Evolutionary conservation across 2,113 vertebrate genomes (phyloP), one percentile per base, ranked within the genome.

Genomic region (Petroica traversi): DNA sequence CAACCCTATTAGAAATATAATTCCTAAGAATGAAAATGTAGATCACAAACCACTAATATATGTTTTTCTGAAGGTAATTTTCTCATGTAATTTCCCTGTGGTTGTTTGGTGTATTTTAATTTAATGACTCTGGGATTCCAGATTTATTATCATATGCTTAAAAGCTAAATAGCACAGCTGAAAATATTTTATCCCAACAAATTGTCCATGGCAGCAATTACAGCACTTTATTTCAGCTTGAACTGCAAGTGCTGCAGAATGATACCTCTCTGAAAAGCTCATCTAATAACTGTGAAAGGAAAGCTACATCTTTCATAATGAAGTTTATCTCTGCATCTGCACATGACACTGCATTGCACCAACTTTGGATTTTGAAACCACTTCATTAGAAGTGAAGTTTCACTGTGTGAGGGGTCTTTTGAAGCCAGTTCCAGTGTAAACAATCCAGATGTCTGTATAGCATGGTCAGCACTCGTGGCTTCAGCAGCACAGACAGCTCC

Each of bases 141-240:
- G 49, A 73, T 94, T 84, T 91, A 68, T 86, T 89, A 49, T 33
- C 3, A 0, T 55, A 80, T 43, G 58, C 36, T 87, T 36, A 67
- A 63, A 58, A 91, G n/a, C 68, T 87, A 46, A 57, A 62, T 41
- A 83, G 1, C 43, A 40, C 28, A 66, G 76, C 46, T 49, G 82
- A 90, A 94, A 89, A 80, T 79, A 85, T 74, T 77, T 93, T 79
- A 85, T 71, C 95, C 46, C 40, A 59, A 74, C 9, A 84, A 76
- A 74, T 83, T 41, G 22, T 62, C 85, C 66, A 13, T 23, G 43
- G 52, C 40, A 90, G 67, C 77, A 93, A 96, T 80, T 83, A 89
- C 31, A 85, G n/a, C 28, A 52, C 16, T 94, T 88, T 73, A 69
- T 83, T 89, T 88, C 63, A 85, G 43, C 51, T 88, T 86, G 59